Conservation (phyloP, 1,140 invertebrate species). For the Teleogryllus occipitalis region DNA sequence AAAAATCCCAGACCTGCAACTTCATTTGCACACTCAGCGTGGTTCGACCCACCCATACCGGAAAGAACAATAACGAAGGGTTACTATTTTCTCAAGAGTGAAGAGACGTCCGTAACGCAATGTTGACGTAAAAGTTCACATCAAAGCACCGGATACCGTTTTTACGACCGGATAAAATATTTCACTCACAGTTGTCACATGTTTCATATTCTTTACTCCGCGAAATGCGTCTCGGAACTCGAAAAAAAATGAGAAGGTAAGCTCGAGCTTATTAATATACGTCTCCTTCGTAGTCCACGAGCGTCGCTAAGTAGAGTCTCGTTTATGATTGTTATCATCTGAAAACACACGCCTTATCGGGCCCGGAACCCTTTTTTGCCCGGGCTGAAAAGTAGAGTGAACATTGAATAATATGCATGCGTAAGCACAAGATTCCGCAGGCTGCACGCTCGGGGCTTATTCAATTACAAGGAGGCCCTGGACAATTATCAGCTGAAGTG, state of each 20-base stretch:
- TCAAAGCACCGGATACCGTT: too few relatives aligned
- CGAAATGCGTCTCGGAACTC: neutral
- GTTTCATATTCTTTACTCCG: neutral
- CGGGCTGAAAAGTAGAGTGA: neutral
- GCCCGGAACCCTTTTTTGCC: neutral
- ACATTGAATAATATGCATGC: neutral
- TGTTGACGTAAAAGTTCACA: too few relatives aligned
- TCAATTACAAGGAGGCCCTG: neutral
- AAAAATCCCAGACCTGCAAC: too few relatives aligned
- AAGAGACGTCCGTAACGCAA: too few relatives aligned
- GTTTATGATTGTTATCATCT: neutral
- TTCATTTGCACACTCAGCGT: too few relatives aligned
- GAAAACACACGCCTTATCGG: neutral
- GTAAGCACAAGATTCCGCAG: neutral
- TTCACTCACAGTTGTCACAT: neutral
- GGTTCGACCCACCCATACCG: too few relatives aligned
- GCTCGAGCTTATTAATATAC: neutral
- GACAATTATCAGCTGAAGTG: neutral
- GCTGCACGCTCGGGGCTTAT: neutral
- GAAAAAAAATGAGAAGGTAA: neutral
- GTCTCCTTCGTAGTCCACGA: neutral
- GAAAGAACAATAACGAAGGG: too few relatives aligned
- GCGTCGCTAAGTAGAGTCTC: conserved; percentile 3
- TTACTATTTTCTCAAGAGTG: too few relatives aligned
- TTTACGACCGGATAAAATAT: too few relatives aligned